Conservation (phyloP, 1,140 invertebrate genomes). For the Sarcophaga bullata region DNA sequence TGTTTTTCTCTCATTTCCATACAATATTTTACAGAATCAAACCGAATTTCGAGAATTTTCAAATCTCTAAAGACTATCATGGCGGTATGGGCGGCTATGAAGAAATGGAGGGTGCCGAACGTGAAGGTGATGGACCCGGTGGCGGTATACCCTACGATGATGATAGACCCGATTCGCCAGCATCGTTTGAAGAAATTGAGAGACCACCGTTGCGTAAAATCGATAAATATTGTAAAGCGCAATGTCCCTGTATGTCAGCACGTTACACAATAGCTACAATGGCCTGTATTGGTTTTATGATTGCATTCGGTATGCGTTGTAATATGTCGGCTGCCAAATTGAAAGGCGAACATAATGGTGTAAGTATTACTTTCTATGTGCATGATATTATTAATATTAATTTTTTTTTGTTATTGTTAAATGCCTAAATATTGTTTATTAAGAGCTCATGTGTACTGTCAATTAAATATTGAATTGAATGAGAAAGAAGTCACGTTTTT, state of each 20-base stretch:
- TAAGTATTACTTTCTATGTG: constrained; percentile 52
- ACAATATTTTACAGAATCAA: constrained; percentile 57
- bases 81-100: constrained; percentile 67
- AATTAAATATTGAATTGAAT: constrained; percentile 43
- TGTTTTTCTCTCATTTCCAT: not conserved
- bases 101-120: constrained; percentile 68
- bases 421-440: too few species aligned
- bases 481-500: constrained; percentile 41
- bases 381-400: not conserved
- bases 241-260: constrained; percentile 88
- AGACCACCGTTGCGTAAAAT: constrained; percentile 85
- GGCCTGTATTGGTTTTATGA: constrained; percentile 89
- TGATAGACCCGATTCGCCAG: constrained; percentile 74
- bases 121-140: constrained; percentile 66
- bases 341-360: constrained; percentile 70
- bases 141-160: constrained; percentile 66
- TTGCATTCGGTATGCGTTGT: constrained; percentile 94
- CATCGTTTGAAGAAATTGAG: constrained; percentile 76
- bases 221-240: constrained; percentile 87
- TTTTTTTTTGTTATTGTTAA: not conserved
- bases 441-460: constrained; percentile 33
- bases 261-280: constrained; percentile 88
- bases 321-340: constrained; percentile 97
- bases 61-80: constrained; percentile 67
- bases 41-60: constrained; percentile 71